Percentiles rank a stretch among this genome's conserved stretches.
Conservation (phyloP, 2,888 invertebrate species). For the Metallyticus violacea region DNA sequence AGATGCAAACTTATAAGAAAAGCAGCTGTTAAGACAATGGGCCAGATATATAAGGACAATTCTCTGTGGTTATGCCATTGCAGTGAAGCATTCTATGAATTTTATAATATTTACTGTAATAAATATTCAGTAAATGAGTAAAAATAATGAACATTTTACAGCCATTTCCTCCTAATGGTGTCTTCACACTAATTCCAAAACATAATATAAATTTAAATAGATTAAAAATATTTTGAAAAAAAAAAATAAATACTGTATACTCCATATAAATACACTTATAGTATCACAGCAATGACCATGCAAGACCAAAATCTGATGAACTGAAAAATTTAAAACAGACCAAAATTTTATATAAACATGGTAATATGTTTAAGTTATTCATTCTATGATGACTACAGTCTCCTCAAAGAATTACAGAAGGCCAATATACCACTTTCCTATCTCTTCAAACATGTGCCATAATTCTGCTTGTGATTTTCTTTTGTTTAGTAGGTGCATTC, state of each 20-base stretch:
- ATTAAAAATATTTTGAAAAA: neutral
- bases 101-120: neutral
- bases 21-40: neutral
- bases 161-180: neutral
- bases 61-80: neutral
- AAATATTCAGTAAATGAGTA: neutral
- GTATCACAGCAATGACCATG: neutral
- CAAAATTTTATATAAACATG: neutral
- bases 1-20: neutral
- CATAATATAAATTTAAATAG: neutral
- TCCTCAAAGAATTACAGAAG: neutral
- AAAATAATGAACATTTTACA: neutral
- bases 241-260: neutral
- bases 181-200: neutral
- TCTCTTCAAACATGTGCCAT: neutral
- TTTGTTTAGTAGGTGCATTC: neutral
- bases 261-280: neutral
- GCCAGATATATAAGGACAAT: neutral
- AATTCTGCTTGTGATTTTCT: neutral
- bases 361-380: neutral
- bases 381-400: neutral
- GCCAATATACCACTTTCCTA: neutral
- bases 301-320: neutral
- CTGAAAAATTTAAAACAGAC: neutral
- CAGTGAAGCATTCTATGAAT: neutral